Evolutionary conservation across 2,888 invertebrate genomes (phyloP), one percentile per base, ranked within the genome.

Genomic region (Caenorhabditis sp.): DNA sequence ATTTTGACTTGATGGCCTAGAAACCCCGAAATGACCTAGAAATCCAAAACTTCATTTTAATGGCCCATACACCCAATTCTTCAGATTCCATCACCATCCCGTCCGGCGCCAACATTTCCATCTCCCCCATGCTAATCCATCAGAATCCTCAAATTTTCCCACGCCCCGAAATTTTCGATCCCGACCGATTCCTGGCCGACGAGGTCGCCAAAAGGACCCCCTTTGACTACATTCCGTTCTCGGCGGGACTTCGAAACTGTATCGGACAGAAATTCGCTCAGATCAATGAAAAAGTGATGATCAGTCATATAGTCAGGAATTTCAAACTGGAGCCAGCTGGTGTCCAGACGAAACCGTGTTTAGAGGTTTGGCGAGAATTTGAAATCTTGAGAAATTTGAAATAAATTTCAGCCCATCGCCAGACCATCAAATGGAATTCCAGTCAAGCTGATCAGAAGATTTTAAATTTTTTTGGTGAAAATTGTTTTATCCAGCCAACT

Each of bases 131-230:
- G 26, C 68, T 80, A 14, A 49, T 84, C 24, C 85, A 85, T 31
- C 51, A 74, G 26, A 83, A 85, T 35, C 74, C 76, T 2, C 14
- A 44, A 8, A 70, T 63, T 12, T 84, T 49, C 56, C 38, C 58
- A 0, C 90, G 93, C 59, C 93, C 93, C 0, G 90, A 92, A 10
- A 88, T 63, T 41, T 93, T 93, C 86, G 91, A 93, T 79, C 93
- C 93, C 0, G 93, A 93, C 61, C 87, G 93, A 64, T 93, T 93
- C 86, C 79, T 91, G n/a, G 90, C 91, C 12, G 93, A 93, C 44
- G 91, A 91, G 54, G 64, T 58, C 68, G 86, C 59, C 10, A 79
- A 84, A 10, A 70, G 89, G 1, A 82, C 90, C 51, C 82, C 90
- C 0, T 90, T 83, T 61, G 84, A 87, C 12, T 90, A 85, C 82